Evolutionary conservation across 2,113 vertebrate species (phyloP).

Genomic region (Oriolus oriolus): DNA sequence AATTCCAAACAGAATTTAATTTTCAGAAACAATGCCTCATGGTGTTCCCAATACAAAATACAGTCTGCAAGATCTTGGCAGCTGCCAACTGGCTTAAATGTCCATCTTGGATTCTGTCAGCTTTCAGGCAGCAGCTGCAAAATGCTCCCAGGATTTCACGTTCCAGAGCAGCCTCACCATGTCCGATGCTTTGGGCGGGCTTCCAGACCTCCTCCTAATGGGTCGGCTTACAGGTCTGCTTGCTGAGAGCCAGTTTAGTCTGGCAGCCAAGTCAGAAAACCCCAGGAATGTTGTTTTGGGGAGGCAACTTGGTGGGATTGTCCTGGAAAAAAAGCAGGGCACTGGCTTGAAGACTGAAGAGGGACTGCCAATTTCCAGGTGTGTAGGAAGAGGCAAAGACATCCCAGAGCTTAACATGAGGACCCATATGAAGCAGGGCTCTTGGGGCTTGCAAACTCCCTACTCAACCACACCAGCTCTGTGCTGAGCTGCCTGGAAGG

Average conservation of each 20-base stretch:
- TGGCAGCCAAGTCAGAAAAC: not conserved
- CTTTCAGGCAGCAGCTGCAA: conserved; percentile 25
- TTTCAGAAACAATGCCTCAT: not conserved
- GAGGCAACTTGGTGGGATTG: not conserved
- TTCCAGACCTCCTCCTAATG: conserved; percentile 8
- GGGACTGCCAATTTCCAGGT: not conserved
- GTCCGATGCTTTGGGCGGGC: not conserved
- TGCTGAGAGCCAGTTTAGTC: not conserved
- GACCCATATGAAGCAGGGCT: not conserved
- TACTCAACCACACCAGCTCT: not conserved
- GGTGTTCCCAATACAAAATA: not conserved
- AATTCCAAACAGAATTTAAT: not conserved
- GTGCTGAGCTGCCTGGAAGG: not conserved
- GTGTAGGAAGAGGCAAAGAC: not conserved
- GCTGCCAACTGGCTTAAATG: not conserved
- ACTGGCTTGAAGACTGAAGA: not conserved
- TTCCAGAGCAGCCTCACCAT: not conserved
- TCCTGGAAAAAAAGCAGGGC: not conserved
- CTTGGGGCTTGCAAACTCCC: not conserved
- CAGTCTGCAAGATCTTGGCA: not conserved
- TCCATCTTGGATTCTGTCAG: not conserved
- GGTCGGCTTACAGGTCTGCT: not conserved
- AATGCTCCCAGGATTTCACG: not conserved
- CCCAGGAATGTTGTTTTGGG: not conserved
- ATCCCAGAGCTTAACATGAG: not conserved